Conservation (phyloP, 1,140 invertebrate genomes). For the Apis dorsata region DNA sequence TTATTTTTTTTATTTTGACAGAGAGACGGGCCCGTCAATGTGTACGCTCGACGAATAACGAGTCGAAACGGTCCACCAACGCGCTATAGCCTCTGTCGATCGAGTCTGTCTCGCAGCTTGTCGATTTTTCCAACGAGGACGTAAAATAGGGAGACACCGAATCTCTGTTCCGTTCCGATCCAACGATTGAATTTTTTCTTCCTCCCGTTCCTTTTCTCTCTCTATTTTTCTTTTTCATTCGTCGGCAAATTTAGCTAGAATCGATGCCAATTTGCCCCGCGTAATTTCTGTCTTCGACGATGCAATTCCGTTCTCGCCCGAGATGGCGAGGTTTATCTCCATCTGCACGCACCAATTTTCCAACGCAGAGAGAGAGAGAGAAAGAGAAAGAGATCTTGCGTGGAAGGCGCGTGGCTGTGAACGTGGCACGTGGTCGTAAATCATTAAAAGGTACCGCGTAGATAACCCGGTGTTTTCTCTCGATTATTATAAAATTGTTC, state of each 20-base stretch:
- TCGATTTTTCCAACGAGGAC: neutral
- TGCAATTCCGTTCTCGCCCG: constrained; percentile 1
- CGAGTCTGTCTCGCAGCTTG: neutral
- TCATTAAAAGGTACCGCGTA: neutral
- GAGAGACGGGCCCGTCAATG: neutral
- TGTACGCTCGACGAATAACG: constrained; percentile 4
- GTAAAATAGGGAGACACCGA: neutral
- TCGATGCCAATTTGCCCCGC: constrained; percentile 2
- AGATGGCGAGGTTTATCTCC: constrained; percentile 11
- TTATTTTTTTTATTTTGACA: constrained; percentile 2
- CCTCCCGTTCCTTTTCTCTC: neutral
- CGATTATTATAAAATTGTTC: constrained; percentile 6
- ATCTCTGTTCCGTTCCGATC: neutral
- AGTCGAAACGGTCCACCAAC: neutral
- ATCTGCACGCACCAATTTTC: neutral
- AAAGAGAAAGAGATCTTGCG: neutral
- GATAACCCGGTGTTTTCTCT: constrained; percentile 1
- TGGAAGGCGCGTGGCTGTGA: neutral
- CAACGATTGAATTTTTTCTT: neutral
- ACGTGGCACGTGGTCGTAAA: neutral
- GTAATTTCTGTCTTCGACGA: constrained; percentile 20
- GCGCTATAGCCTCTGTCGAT: neutral
- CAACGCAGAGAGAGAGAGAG: too few species aligned
- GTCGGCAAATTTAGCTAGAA: constrained; percentile 10
- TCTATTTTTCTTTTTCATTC: neutral